Evolutionary conservation across 1,140 invertebrate species (phyloP).

Genomic region (Heliconius hermathena): DNA sequence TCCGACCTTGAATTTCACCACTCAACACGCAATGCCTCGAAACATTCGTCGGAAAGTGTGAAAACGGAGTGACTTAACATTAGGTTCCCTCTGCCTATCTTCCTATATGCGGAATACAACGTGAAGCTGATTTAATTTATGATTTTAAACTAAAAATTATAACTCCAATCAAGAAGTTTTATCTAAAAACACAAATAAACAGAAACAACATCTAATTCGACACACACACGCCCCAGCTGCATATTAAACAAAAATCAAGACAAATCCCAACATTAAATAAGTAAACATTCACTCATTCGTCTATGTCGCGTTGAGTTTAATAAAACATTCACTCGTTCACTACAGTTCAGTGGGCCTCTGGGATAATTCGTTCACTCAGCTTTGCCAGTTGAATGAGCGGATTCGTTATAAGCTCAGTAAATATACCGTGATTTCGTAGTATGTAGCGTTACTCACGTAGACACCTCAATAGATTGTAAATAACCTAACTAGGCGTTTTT

Average conservation of each 20-base stretch:
- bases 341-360: slow-evolving; percentile 34
- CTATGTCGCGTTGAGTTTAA: slow-evolving; percentile 35
- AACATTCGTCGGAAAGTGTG: too few species aligned
- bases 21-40: too few species aligned
- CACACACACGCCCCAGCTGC: not conserved
- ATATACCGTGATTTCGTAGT: slow-evolving; percentile 20
- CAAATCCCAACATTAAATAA: slow-evolving; percentile 30
- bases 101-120: too few species aligned
- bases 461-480: slow-evolving; percentile 15
- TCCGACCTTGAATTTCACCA: too few species aligned
- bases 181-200: not conserved
- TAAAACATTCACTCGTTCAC: slow-evolving; percentile 42
- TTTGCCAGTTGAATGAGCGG: slow-evolving; percentile 30
- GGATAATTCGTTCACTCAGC: slow-evolving; percentile 38
- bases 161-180: too few species aligned
- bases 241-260: slow-evolving; percentile 16
- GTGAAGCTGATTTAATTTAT: too few species aligned
- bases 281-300: slow-evolving; percentile 33
- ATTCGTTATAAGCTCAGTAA: slow-evolving; percentile 35
- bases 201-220: not conserved
- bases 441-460: slow-evolving; percentile 24
- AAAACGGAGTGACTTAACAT: too few species aligned
- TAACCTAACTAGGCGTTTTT: not conserved
- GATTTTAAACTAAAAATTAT: too few species aligned
- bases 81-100: not conserved